Conservation (phyloP, 1,140 invertebrate species). For the Drosophila leontia region DNA sequence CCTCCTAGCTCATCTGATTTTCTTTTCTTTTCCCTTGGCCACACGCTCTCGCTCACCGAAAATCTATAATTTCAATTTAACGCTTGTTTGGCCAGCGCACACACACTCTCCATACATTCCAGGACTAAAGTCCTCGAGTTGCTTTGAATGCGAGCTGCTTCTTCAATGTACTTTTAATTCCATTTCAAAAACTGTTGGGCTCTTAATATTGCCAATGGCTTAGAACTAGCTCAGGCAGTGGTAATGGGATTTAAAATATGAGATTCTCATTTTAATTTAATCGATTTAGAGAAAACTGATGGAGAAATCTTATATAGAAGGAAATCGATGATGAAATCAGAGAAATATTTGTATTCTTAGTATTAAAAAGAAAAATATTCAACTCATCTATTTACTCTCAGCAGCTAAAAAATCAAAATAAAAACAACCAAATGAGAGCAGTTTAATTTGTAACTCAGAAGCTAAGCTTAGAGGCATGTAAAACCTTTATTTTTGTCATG, state of each 20-base stretch:
- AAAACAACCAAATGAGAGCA: not conserved
- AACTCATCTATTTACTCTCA: not conserved
- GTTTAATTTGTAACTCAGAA: not conserved
- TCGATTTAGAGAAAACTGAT: not conserved
- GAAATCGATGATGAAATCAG: not conserved
- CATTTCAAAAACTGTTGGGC: slow-evolving; percentile 39
- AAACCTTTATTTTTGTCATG: not conserved
- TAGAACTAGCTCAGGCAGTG: slow-evolving; percentile 4
- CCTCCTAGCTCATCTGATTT: slow-evolving; percentile 34
- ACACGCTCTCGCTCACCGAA: slow-evolving; percentile 36
- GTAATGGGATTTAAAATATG: slow-evolving; percentile 41
- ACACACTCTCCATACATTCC: slow-evolving; percentile 14
- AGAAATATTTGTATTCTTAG: not conserved
- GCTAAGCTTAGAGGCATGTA: not conserved
- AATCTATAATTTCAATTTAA: slow-evolving; percentile 84
- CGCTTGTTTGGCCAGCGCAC: slow-evolving; percentile 74
- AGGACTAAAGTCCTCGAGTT: slow-evolving; percentile 31
- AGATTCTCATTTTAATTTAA: slow-evolving; percentile 31
- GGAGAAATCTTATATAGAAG: not conserved
- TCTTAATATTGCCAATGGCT: slow-evolving; percentile 42
- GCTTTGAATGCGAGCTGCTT: slow-evolving; percentile 60
- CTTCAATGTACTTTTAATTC: slow-evolving; percentile 67
- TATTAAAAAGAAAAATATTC: not conserved
- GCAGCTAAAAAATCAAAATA: too few species aligned
- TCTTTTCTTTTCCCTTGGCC: slow-evolving; percentile 14